A percentile compares a stretch with the other conserved stretches of the same genome.
Conservation (phyloP, 2,797 vertebrate genomes). For the Cirrhinus mrigala region DNA sequence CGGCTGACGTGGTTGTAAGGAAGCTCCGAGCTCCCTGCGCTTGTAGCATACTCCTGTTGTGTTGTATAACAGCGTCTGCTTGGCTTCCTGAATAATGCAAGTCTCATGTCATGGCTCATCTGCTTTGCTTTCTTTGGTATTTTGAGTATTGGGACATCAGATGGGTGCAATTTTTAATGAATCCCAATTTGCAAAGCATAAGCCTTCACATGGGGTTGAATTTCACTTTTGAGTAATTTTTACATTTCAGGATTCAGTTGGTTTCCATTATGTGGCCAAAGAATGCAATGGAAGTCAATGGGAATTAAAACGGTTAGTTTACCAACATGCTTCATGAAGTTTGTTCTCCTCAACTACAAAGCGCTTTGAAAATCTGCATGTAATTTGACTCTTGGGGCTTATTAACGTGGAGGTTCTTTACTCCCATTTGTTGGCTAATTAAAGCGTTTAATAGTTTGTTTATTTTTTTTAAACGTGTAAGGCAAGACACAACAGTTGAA, state of each 20-base stretch:
- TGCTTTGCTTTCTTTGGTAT: constrained; percentile 5
- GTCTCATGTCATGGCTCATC: constrained; percentile 44
- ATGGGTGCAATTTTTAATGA: not conserved
- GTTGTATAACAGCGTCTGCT: constrained; percentile 49
- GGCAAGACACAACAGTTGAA: too few relatives aligned
- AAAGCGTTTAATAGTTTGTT: too few relatives aligned
- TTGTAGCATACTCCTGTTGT: constrained; percentile 39
- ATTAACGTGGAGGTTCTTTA: not conserved
- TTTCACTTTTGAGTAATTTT: not conserved
- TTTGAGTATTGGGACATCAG: not conserved
- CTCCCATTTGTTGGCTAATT: not conserved
- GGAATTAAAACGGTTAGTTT: not conserved
- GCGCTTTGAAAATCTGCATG: not conserved
- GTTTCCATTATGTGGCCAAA: not conserved
- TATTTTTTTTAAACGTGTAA: not conserved
- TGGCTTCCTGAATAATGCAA: constrained; percentile 47
- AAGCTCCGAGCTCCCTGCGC: constrained; percentile 5
- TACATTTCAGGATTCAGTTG: not conserved
- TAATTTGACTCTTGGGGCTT: not conserved
- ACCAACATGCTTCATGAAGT: not conserved
- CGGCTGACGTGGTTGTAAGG: not conserved
- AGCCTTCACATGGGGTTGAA: not conserved
- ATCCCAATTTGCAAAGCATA: not conserved
- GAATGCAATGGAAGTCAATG: not conserved
- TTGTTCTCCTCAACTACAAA: not conserved